A percentile compares a stretch with the other conserved stretches of the same genome.
phyloP scores from a whole-genome alignment of 2,797 vertebrate genomes.

The Coregonus sp. region DNA sequence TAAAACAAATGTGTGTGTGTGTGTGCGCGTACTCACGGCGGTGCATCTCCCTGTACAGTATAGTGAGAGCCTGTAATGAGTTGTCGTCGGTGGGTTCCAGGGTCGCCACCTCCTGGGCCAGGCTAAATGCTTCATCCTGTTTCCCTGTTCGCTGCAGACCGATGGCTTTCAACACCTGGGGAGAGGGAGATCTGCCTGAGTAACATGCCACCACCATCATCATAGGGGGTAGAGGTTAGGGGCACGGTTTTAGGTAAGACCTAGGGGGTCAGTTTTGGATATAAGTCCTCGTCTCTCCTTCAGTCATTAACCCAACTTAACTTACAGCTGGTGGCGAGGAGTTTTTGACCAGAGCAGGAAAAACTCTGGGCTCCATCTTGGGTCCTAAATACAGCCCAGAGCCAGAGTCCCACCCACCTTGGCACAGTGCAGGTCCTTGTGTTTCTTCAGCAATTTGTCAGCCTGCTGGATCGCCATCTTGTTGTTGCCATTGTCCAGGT shows the following conservation, averaged over 20 bases:
- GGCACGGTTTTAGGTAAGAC: neutral
- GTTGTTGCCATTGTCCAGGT: slow-evolving; percentile 99
- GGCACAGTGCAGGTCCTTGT: slow-evolving; percentile 97
- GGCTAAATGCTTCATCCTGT: slow-evolving; percentile 92
- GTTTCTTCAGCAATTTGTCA: slow-evolving; percentile 97
- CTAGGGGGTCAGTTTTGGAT: neutral
- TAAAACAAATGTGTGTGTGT: neutral
- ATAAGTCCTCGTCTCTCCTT: too few species aligned
- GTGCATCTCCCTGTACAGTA: slow-evolving; percentile 98
- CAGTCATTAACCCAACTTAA: too few species aligned
- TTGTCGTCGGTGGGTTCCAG: slow-evolving; percentile 98
- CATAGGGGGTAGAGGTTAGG: neutral
- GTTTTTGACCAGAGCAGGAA: too few species aligned
- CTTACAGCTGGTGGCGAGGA: too few species aligned
- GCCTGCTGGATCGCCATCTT: slow-evolving; percentile 99
- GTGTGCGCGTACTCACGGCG: slow-evolving; percentile 75
- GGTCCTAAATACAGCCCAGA: too few species aligned
- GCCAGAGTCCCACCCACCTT: slow-evolving; percentile 80
- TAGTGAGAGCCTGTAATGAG: slow-evolving; percentile 95
- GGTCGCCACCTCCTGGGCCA: slow-evolving; percentile 93
- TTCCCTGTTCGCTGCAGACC: slow-evolving; percentile 95
- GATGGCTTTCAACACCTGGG: slow-evolving; percentile 95
- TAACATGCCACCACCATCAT: neutral
- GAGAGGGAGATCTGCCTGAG: neutral
- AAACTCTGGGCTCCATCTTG: too few species aligned